These are phyloP conservation scores for Hippocampus kuda DNA, from an alignment of 2,797 vertebrate genomes.

Conservation along the genomic window DNA sequence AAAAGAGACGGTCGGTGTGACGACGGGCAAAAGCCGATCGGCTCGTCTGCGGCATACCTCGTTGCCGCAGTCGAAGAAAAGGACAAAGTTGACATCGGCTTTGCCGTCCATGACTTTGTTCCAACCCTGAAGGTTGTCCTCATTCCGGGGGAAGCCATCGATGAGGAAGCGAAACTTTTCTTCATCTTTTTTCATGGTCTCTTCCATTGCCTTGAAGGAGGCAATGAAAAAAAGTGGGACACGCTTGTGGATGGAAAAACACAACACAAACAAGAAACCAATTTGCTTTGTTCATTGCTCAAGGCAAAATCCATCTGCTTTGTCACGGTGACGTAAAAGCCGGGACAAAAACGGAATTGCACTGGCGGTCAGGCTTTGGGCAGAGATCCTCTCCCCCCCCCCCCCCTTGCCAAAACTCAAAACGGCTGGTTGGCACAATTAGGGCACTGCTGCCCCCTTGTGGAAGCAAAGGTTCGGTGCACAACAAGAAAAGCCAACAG, in stretches of 20 bases:
- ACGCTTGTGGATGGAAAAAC: background rate
- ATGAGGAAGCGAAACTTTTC: constrained; percentile 91
- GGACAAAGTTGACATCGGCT: constrained; percentile 89
- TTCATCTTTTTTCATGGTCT: constrained; percentile 75
- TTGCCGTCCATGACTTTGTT: constrained; percentile 81
- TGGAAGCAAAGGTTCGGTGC: background rate
- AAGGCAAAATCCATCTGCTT: background rate
- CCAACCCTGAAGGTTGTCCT: constrained; percentile 96
- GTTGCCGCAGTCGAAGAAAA: constrained; percentile 93
- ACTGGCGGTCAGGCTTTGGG: background rate
- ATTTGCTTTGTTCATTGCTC: background rate
- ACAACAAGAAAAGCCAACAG: too few relatives aligned
- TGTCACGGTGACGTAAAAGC: background rate
- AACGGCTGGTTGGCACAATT: background rate
- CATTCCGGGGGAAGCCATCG: constrained; percentile 94
- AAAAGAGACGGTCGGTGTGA: background rate
- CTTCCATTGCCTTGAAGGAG: constrained; percentile 81
- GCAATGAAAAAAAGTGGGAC: background rate
- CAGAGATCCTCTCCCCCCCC: background rate
- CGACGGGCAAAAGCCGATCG: background rate
- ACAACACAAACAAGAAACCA: background rate
- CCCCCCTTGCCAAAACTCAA: background rate
- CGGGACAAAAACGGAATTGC: background rate
- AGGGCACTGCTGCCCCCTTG: background rate
- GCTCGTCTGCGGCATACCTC: constrained; percentile 62